Conservation (phyloP, 2,888 invertebrate genomes). For the Protula sp. region DNA sequence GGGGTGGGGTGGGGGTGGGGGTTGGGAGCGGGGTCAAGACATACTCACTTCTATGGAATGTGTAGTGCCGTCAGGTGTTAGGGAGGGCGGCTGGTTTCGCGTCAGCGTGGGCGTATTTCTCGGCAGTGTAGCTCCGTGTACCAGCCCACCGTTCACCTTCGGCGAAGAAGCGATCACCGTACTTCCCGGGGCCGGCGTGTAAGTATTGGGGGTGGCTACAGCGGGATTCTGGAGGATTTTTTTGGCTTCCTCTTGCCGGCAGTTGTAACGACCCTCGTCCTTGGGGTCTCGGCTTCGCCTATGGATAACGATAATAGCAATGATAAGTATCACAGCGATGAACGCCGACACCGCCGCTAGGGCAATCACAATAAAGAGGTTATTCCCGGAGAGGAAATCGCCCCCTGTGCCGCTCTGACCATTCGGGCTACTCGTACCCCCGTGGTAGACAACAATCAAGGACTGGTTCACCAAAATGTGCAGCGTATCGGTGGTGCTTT, state of each 20-base stretch:
- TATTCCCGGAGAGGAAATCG: not conserved
- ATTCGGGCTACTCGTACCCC: not conserved
- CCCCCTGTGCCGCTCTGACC: not conserved
- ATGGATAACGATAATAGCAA: slow-evolving; percentile 3
- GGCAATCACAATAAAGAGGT: not conserved
- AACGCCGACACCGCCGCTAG: not conserved
- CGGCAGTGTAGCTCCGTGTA: no score
- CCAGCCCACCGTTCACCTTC: no score
- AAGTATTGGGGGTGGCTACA: no score
- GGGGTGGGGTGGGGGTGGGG: no score
- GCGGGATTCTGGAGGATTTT: not conserved
- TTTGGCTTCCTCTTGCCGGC: not conserved
- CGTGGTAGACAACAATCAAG: not conserved
- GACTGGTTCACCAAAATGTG: slow-evolving; percentile 17
- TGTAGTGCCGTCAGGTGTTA: no score
- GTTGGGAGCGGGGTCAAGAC: no score
- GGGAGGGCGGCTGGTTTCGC: no score
- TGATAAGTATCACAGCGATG: not conserved
- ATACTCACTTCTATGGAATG: no score
- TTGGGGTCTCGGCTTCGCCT: not conserved
- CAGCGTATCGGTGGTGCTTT: slow-evolving; percentile 4
- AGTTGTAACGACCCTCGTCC: slow-evolving; percentile 4
- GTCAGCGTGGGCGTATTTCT: no score
- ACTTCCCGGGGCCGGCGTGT: no score
- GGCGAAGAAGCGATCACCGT: no score